A percentile compares a stretch with the other conserved stretches of the same genome.
Evolutionary conservation across 2,888 invertebrate genomes (phyloP).

Genomic region (Plebejus anna): DNA sequence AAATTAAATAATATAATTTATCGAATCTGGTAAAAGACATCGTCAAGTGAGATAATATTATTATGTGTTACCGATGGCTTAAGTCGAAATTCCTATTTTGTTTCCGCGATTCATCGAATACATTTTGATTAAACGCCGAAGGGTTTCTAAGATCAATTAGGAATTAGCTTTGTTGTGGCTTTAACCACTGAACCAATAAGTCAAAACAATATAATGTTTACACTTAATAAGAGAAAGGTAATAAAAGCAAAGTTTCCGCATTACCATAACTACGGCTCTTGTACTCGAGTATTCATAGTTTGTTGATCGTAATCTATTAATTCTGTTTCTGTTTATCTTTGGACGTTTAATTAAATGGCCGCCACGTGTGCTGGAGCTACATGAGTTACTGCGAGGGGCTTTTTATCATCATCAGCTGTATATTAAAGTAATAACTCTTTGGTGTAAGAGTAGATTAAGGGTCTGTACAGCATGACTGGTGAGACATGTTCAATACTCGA

Average conservation of each 20-base stretch:
- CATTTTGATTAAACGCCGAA: background rate
- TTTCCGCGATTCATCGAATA: background rate
- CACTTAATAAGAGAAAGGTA: background rate
- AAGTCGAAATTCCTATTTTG: too few relatives aligned
- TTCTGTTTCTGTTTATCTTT: conserved; percentile 47
- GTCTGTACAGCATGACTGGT: too few relatives aligned
- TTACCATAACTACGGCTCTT: conserved; percentile 39
- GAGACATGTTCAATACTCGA: too few relatives aligned
- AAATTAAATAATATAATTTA: too few relatives aligned
- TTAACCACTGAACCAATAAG: background rate
- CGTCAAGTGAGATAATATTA: too few relatives aligned
- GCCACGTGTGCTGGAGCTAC: conserved; percentile 27
- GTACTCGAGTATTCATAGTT: conserved; percentile 45
- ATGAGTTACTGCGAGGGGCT: background rate
- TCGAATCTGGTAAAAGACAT: too few relatives aligned
- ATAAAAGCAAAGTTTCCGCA: conserved; percentile 36
- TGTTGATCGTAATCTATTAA: conserved; percentile 54
- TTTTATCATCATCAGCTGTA: conserved; percentile 1
- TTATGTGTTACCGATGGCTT: too few relatives aligned
- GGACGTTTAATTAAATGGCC: conserved; percentile 43
- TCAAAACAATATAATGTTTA: background rate
- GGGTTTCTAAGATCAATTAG: background rate
- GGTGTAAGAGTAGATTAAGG: background rate
- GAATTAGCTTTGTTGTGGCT: background rate
- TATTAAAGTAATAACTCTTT: background rate